A percentile compares a stretch with the other conserved stretches of the same genome.
Evolutionary conservation across 2,797 vertebrate species (phyloP).

Genomic region (Neostethus bicornis): DNA sequence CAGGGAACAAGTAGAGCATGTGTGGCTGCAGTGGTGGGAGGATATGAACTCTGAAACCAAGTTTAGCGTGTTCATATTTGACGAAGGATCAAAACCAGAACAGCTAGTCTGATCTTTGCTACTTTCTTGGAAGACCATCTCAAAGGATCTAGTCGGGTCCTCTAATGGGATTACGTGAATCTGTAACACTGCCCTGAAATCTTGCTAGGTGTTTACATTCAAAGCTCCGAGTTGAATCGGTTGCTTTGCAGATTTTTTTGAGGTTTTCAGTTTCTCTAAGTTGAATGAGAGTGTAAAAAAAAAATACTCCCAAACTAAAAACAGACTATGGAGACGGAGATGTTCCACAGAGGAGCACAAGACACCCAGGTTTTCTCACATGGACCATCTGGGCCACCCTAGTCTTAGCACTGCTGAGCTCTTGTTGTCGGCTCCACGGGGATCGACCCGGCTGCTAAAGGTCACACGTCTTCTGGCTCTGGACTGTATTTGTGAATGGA

Average conservation of each 20-base stretch:
- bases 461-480: conserved; percentile 41
- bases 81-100: conserved; percentile 20
- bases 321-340: conserved; percentile 58
- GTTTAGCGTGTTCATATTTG: conserved; percentile 22
- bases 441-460: conserved; percentile 60
- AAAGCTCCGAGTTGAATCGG: not conserved
- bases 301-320: conserved; percentile 43
- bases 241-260: conserved; percentile 5
- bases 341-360: conserved; percentile 28
- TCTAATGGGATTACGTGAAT: conserved; percentile 33
- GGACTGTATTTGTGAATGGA: conserved; percentile 1
- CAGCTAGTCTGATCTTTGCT: conserved; percentile 5
- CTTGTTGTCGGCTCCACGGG: conserved; percentile 57
- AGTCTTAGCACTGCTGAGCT: conserved; percentile 35
- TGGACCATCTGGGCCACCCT: conserved; percentile 11
- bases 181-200: conserved; percentile 2
- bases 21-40: conserved; percentile 27
- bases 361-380: conserved; percentile 57
- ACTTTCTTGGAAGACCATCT: conserved; percentile 26
- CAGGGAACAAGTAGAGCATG: conserved; percentile 25
- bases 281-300: not conserved
- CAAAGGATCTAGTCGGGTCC: conserved; percentile 9
- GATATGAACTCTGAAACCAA: conserved; percentile 20
- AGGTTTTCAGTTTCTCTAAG: conserved; percentile 17
- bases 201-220: conserved; percentile 4